Evolutionary conservation across 2,888 invertebrate species (phyloP), one percentile per base, ranked within the genome.

Genomic region (Cosmia trapezina): DNA sequence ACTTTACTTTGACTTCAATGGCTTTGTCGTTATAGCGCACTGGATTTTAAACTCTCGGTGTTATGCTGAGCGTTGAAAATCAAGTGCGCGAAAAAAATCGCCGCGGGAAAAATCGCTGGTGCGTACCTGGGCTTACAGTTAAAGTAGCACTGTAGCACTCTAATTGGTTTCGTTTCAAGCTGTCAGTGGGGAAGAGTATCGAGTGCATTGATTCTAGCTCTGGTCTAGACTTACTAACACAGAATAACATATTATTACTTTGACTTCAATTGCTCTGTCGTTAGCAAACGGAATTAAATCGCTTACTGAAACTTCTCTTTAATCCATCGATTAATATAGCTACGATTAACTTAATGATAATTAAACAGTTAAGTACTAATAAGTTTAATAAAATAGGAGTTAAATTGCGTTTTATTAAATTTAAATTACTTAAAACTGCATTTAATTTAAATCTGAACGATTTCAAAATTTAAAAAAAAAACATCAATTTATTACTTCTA

Each of bases 201-300:
- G 45, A 67, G 70, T 41, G 28, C 61, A 57, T 28, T 62, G 61
- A 70, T 70, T 75, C 59, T 60, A 64, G 70, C 54, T 49, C 47
- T 60, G 51, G 9, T 65, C 61, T 49, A 61, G 80, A 67, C 54
- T 63, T 70, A 70, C 69, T 70, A 66, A 79, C 76, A 76, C 70
- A 60, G 70, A 76, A 63, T 64, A 56, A 75, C 69, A 56, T 75
- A 67, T 67, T 65, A 56, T 28, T 49, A 60, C 43, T 28, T 47
- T 54, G 37, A 37, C 37, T 37, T 37, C 37, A 28, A 28, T 28
- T 1, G 28, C 28, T 28, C 28, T 43, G 47, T 49, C 67, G 47
- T 61, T 68, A 68, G 41, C 14, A 33, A 45, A 41, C 37, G 65
- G 80, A 71, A 65, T 81, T 68, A 57, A 71, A 77, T 54, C 49